phyloP scores from a whole-genome alignment of 2,888 invertebrate genomes.

The Amphimallon solstitiale region DNA sequence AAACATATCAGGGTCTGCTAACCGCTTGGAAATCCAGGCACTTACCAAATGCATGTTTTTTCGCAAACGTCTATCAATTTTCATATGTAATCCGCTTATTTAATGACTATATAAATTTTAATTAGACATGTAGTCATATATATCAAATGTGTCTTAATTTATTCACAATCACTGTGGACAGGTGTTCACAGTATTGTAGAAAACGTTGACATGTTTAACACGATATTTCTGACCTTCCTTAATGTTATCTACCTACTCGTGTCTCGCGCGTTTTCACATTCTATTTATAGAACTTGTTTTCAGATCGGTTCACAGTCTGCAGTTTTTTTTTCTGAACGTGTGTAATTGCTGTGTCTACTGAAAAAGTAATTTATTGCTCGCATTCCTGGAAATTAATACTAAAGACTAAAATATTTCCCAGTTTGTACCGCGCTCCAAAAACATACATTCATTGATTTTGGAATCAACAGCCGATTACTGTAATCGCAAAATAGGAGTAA shows the following conservation, averaged over 20 bases:
- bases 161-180: constrained; percentile 13
- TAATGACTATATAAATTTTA: constrained; percentile 11
- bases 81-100: constrained; percentile 15
- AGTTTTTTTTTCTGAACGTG: not conserved
- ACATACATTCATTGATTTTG: too few species aligned
- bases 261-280: constrained; percentile 20
- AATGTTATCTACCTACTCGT: constrained; percentile 14
- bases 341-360: too few species aligned
- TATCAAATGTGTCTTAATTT: not conserved
- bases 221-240: constrained; percentile 26
- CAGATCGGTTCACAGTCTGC: not conserved
- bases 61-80: not conserved
- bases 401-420: too few species aligned
- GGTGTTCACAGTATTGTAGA: constrained; percentile 16
- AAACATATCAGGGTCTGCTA: not conserved
- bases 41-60: not conserved
- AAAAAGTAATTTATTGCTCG: too few species aligned
- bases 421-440: too few species aligned
- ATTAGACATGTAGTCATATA: not conserved
- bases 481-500: too few species aligned
- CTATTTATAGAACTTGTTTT: constrained; percentile 32
- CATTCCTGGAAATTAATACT: too few species aligned
- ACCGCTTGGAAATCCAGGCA: constrained; percentile 18
- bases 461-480: too few species aligned
- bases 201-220: constrained; percentile 20